Evolutionary conservation across 1,140 invertebrate genomes (phyloP), one percentile per base, ranked within the genome.

Genomic region (Xylocopa sonorina): DNA sequence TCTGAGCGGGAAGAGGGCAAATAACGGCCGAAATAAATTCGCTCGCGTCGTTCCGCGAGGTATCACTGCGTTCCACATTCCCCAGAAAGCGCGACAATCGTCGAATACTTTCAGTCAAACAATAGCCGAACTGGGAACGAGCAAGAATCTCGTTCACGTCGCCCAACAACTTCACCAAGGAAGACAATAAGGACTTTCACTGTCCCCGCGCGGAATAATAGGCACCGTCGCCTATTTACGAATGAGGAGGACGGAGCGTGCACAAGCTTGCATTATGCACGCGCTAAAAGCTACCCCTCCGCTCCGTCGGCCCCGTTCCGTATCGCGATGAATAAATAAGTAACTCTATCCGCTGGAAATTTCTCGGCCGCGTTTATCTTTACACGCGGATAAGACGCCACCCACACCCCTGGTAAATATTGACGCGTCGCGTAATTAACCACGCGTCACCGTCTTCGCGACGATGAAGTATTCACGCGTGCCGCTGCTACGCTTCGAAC

Each of bases 261-360:
- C 64, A 38, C 29, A 34, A 32, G 41, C 51, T n/a, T 68, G 63
- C 51, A 76, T 76, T 76, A 76, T 68, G 74, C 12, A 76, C 41
- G 41, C 74, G 6, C 64, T 76, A 76, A 68, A 76, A 76, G 63
- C 73, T 53, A 27, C 50, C 18, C 21, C 63, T 50, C 21, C 62
- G n/a, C n/a, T 66, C 38, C 60, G 38, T 12, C 51, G 50, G n/a
- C n/a, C n/a, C n/a, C n/a, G n/a, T n/a, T n/a, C 55, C 34, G 41
- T 48, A 32, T 29, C 51, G 16, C 64, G 51, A 58, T 76, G 74
- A 76, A 76, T 76, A 76, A 76, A 76, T 76, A 76, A 75, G 62
- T 66, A 75, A 66, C 48, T 16, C 46, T 51, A 53, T 66, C 43
- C 48, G n/a, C 29, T 12, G 29, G 57, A 72, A n/a, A 46, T 72